phyloP scores from a whole-genome alignment of 1,140 invertebrate genomes.

The Steinernema feltiae region DNA sequence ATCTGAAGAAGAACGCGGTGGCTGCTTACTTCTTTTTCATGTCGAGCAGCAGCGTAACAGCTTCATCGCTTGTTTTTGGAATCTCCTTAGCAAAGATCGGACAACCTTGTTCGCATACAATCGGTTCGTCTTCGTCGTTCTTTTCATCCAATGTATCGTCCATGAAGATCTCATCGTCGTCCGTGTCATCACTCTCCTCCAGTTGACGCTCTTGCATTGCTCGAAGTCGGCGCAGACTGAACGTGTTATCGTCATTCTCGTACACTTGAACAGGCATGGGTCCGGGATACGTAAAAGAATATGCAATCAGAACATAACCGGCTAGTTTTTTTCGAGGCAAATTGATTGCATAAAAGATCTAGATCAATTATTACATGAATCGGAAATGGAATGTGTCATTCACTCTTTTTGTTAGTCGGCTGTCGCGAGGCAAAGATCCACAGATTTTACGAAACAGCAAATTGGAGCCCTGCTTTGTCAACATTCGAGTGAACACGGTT shows the following conservation, averaged over 20 bases:
- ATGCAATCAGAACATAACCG: background rate
- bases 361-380: background rate
- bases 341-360: background rate
- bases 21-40: background rate
- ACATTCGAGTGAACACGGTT: background rate
- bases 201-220: background rate
- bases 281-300: background rate
- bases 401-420: background rate
- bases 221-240: background rate
- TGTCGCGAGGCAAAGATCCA: background rate
- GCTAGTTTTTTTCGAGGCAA: background rate
- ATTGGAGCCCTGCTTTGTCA: background rate
- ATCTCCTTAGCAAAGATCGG: background rate
- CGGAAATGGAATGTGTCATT: background rate
- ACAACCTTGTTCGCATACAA: background rate
- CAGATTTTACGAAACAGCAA: background rate
- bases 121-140: background rate
- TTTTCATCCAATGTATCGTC: background rate
- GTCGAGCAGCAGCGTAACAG: background rate
- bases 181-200: background rate
- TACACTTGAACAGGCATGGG: constrained; percentile 2
- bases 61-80: background rate
- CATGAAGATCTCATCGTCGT: background rate
- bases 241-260: background rate
- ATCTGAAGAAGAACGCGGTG: too few species aligned